These are phyloP conservation scores for Opisthograptis luteolata DNA, from an alignment of 2,888 invertebrate species.

Conservation along the genomic window DNA sequence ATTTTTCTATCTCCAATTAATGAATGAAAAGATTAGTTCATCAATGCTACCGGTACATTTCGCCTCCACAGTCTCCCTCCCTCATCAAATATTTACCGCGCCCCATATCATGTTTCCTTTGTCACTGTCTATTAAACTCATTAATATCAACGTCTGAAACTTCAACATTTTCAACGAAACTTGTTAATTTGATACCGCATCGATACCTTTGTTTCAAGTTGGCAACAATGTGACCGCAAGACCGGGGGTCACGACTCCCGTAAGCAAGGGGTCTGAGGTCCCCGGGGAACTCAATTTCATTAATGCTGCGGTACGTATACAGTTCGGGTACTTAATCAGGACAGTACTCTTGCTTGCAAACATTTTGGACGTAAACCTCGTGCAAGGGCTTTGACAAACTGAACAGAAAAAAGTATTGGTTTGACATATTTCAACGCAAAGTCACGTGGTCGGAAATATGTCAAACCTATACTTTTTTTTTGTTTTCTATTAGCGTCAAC, in stretches of 20 bases:
- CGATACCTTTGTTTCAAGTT: slow-evolving; percentile 57
- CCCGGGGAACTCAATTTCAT: slow-evolving; percentile 80
- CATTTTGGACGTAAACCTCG: neutral
- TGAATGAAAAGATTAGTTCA: neutral
- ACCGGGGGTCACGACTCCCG: slow-evolving; percentile 41
- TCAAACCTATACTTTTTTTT: no score
- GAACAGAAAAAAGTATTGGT: no score
- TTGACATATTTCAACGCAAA: no score
- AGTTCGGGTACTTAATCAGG: slow-evolving; percentile 26
- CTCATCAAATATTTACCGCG: slow-evolving; percentile 32
- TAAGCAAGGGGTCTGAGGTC: slow-evolving; percentile 55
- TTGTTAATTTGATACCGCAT: slow-evolving; percentile 55
- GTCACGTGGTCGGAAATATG: no score
- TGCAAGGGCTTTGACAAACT: no score
- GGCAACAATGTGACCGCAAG: slow-evolving; percentile 48
- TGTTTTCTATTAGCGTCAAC: no score
- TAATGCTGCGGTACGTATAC: slow-evolving; percentile 71
- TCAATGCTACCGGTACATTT: slow-evolving; percentile 21
- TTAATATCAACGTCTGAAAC: slow-evolving; percentile 44
- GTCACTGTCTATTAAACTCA: slow-evolving; percentile 40
- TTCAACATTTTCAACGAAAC: slow-evolving; percentile 40
- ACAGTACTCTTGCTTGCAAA: slow-evolving; percentile 22
- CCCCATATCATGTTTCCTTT: slow-evolving; percentile 35
- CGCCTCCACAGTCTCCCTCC: slow-evolving; percentile 30
- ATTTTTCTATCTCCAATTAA: neutral